phyloP scores from a whole-genome alignment of 1,140 invertebrate genomes.

The Drosophila sechellia region DNA sequence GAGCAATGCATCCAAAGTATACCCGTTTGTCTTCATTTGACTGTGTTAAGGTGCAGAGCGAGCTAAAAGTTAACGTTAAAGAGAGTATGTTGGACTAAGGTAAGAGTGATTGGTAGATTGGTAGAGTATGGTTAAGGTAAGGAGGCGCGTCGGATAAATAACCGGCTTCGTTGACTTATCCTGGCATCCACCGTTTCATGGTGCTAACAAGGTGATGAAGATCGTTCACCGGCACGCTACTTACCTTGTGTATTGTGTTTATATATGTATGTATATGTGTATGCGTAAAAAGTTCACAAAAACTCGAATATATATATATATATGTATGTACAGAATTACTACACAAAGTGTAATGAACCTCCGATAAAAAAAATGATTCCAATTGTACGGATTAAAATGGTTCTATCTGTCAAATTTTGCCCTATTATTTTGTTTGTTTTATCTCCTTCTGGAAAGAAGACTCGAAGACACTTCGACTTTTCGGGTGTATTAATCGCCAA shows the following conservation, averaged over 20 bases:
- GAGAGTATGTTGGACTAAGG: background rate
- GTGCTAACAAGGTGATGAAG: constrained; percentile 78
- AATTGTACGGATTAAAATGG: too few relatives aligned
- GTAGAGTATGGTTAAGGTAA: background rate
- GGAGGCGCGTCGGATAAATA: constrained; percentile 52
- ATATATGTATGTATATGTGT: constrained; percentile 51
- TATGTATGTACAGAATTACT: background rate
- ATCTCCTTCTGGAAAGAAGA: too few relatives aligned
- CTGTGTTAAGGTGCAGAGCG: constrained; percentile 10
- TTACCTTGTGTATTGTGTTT: constrained; percentile 58
- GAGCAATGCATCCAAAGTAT: constrained; percentile 5
- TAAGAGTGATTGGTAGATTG: constrained; percentile 5
- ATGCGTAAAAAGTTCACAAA: constrained; percentile 1
- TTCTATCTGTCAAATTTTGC: too few relatives aligned
- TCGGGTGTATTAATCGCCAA: too few relatives aligned
- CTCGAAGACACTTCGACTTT: too few relatives aligned
- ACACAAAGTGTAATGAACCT: background rate
- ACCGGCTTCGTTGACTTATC: constrained; percentile 58
- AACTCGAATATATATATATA: background rate
- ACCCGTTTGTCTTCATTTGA: background rate
- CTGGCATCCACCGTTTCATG: constrained; percentile 41
- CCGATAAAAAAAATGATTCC: background rate
- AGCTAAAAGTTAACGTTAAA: background rate
- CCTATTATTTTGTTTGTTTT: too few relatives aligned
- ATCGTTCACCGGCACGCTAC: constrained; percentile 72